A percentile compares a stretch with the other conserved stretches of the same genome.
Conservation (phyloP, 2,888 invertebrate species). For the Ischnura elegans region DNA sequence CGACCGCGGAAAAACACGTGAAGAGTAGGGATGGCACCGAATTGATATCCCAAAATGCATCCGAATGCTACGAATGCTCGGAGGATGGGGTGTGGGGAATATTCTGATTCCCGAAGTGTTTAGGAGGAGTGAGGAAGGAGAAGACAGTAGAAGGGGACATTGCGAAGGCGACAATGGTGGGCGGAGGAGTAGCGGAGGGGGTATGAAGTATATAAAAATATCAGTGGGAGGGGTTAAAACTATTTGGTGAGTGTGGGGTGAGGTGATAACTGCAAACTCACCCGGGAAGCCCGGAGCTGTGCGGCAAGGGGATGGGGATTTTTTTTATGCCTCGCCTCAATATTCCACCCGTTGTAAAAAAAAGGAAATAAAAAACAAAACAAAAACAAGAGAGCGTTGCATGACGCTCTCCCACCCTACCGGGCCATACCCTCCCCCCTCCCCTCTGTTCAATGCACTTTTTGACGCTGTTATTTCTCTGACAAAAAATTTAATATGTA, state of each 20-base stretch:
- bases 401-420: constrained; percentile 37
- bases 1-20: background rate
- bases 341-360: constrained; percentile 23
- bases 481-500: background rate
- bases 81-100: constrained; percentile 21
- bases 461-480: background rate
- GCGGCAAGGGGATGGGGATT: background rate
- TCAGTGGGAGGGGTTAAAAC: background rate
- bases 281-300: background rate
- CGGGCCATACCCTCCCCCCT: background rate
- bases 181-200: background rate
- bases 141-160: background rate
- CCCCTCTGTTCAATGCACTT: background rate
- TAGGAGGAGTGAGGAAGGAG: background rate
- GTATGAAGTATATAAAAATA: background rate
- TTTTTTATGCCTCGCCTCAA: background rate
- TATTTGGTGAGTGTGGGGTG: background rate
- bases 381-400: constrained; percentile 41
- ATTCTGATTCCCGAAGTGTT: constrained; percentile 24
- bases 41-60: constrained; percentile 64
- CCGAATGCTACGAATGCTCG: constrained; percentile 15
- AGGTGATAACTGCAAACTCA: background rate
- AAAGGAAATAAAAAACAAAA: constrained; percentile 24
- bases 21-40: background rate
- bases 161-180: background rate